Percentiles rank a stretch among this genome's conserved stretches.
Evolutionary conservation across 2,888 invertebrate species (phyloP).

Genomic region (Sesia bembeciformis): DNA sequence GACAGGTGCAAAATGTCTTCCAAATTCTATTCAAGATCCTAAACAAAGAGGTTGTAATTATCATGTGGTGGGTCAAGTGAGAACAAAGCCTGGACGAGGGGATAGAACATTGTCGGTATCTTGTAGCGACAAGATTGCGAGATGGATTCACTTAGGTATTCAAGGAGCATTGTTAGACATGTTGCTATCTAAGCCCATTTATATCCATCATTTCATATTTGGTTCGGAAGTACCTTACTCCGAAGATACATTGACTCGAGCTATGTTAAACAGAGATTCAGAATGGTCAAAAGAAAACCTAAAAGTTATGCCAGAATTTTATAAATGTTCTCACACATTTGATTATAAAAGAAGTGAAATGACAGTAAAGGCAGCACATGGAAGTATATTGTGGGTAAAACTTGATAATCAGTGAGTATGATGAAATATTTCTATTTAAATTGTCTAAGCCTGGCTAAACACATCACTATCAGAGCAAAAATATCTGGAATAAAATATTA

Average conservation of each 20-base stretch:
- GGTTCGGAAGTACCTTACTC: conserved; percentile 79
- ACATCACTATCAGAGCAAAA: too few species aligned
- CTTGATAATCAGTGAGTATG: conserved; percentile 30
- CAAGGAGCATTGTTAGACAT: conserved; percentile 87
- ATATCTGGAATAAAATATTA: not conserved
- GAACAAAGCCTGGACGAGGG: conserved; percentile 94
- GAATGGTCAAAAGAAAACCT: conserved; percentile 8
- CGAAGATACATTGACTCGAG: conserved; percentile 71
- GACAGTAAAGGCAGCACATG: conserved; percentile 34
- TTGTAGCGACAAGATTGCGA: conserved; percentile 94
- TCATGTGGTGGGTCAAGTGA: conserved; percentile 80
- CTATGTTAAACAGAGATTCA: conserved; percentile 50
- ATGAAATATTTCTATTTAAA: not conserved
- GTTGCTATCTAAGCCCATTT: conserved; percentile 79
- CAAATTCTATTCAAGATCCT: conserved; percentile 71
- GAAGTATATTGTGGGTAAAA: conserved; percentile 52
- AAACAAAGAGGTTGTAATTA: conserved; percentile 72
- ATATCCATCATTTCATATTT: conserved; percentile 80
- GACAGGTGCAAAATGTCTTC: conserved; percentile 93
- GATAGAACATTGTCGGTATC: conserved; percentile 91
- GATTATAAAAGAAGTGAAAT: conserved; percentile 22
- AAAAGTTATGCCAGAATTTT: conserved; percentile 26
- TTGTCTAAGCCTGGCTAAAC: too few species aligned
- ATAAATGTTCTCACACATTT: conserved; percentile 35
- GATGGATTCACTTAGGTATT: conserved; percentile 89